These are phyloP conservation scores for Scomber colias DNA, from an alignment of 2,113 vertebrate genomes.

Conservation along the genomic window DNA sequence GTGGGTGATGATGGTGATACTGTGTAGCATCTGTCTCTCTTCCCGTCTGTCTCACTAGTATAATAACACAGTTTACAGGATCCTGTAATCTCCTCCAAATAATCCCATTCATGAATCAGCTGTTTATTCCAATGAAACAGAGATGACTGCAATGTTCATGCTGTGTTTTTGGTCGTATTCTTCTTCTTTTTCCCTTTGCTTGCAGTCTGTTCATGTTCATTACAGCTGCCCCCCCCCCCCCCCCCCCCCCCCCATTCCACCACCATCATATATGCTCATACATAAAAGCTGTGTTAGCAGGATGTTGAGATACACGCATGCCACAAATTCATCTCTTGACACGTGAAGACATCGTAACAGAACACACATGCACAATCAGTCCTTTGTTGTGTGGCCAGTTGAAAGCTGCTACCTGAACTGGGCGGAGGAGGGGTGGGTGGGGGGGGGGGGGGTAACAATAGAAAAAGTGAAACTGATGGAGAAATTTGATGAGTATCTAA, in stretches of 20 bases:
- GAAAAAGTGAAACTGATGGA: background rate
- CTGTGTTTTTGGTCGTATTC: background rate
- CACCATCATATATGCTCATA: background rate
- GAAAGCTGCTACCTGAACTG: constrained; percentile 55
- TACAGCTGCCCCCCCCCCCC: background rate
- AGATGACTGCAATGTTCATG: background rate
- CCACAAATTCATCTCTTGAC: constrained; percentile 20
- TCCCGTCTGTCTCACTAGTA: background rate
- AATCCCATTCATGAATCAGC: constrained; percentile 24
- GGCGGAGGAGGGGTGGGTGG: background rate
- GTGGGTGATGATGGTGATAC: constrained; percentile 3
- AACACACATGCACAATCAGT: constrained; percentile 17
- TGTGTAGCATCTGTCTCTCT: constrained; percentile 12
- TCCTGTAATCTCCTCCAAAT: constrained; percentile 10
- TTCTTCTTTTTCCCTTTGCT: background rate
- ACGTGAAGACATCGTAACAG: constrained; percentile 18
- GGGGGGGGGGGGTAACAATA: constrained; percentile 1
- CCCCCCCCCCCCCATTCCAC: background rate
- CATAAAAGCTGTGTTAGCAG: constrained; percentile 8
- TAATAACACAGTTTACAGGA: background rate
- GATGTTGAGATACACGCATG: constrained; percentile 16
- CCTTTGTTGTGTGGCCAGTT: constrained; percentile 33
- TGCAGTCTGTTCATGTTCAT: constrained; percentile 1
- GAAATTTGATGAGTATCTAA: background rate
- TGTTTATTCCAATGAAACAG: constrained; percentile 16